Evolutionary conservation across 1,140 invertebrate genomes (phyloP), one percentile per base, ranked within the genome.

Genomic region (Pseudobourletiella spinata): DNA sequence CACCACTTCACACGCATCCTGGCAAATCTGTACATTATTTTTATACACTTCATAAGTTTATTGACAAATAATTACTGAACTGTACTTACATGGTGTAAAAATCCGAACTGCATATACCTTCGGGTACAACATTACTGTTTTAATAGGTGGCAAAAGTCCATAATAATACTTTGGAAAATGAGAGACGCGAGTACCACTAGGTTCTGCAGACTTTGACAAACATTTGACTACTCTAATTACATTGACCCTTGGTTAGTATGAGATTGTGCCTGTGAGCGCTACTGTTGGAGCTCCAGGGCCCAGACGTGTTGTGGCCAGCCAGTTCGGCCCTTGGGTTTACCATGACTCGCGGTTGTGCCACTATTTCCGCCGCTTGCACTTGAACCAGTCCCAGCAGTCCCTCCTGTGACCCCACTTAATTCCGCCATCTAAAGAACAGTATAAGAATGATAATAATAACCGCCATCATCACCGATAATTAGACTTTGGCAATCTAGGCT

Each of bases 221-320:
- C n/a, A 39, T 11, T 39, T 39, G n/a, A 11, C 32, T 39, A 39
- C n/a, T 39, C 32, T 39, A 8, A 8, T n/a, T 39, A 11, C 11
- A 48, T 11, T 48, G 16, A 6, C 22, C 46, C n/a, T n/a, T n/a
- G n/a, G n/a, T n/a, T n/a, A n/a, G n/a, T n/a, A n/a, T n/a, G n/a
- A n/a, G n/a, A n/a, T n/a, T n/a, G n/a, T n/a, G n/a, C n/a, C n/a
- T n/a, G n/a, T n/a, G n/a, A 48, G 8, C 22, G 6, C 46, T 48
- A 48, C 46, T 48, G 46, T 22, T 48, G 46, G 11, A 48, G 18
- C 46, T 48, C 46, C 16, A 48, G 46, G 8, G 90, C 91, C 91
- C 92, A 95, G 64, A 95, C 91, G 74, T 93, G 89, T 71, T 95
- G 91, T 0, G 92, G 91, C 92, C 91, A 95, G 24, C 91, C 91